These are phyloP conservation scores for Zaprionus capensis DNA, from an alignment of 1,140 invertebrate genomes.

Conservation along the genomic window DNA sequence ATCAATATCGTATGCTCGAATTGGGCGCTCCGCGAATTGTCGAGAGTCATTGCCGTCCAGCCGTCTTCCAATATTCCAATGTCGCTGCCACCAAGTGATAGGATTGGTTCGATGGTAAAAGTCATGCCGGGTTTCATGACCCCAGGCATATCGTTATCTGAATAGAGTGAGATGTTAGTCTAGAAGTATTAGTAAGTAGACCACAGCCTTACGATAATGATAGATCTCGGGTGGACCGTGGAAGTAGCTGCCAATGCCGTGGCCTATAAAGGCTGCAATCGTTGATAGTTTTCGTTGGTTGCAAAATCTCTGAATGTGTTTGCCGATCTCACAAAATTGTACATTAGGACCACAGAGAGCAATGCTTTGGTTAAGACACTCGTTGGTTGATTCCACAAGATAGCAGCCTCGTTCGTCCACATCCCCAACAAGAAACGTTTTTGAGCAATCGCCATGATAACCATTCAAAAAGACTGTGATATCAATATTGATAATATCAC, in stretches of 20 bases:
- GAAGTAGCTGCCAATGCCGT: conserved; percentile 96
- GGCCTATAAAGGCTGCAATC: conserved; percentile 93
- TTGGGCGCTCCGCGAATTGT: conserved; percentile 93
- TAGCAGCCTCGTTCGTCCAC: conserved; percentile 90
- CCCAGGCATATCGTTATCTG: conserved; percentile 89
- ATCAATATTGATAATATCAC: conserved; percentile 97
- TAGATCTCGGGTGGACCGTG: conserved; percentile 96
- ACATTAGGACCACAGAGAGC: conserved; percentile 90
- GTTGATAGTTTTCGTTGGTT: conserved; percentile 88
- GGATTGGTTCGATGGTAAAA: conserved; percentile 97
- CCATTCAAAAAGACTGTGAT: conserved; percentile 93
- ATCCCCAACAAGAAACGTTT: conserved; percentile 93
- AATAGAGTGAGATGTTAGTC: neutral
- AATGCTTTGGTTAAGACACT: conserved; percentile 91
- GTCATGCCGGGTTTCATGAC: conserved; percentile 94
- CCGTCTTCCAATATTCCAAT: conserved; percentile 92
- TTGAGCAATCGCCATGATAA: conserved; percentile 96
- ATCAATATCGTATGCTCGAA: conserved; percentile 96
- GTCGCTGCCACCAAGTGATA: conserved; percentile 89
- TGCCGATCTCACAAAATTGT: conserved; percentile 90
- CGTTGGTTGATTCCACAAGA: conserved; percentile 89
- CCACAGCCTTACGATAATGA: conserved; percentile 87
- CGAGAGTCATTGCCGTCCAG: conserved; percentile 93
- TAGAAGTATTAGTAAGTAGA: neutral
- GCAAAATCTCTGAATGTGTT: conserved; percentile 88